Conservation (phyloP, 53 echinoderm and acorn worm species). For the Hippasteria phrygiana region DNA sequence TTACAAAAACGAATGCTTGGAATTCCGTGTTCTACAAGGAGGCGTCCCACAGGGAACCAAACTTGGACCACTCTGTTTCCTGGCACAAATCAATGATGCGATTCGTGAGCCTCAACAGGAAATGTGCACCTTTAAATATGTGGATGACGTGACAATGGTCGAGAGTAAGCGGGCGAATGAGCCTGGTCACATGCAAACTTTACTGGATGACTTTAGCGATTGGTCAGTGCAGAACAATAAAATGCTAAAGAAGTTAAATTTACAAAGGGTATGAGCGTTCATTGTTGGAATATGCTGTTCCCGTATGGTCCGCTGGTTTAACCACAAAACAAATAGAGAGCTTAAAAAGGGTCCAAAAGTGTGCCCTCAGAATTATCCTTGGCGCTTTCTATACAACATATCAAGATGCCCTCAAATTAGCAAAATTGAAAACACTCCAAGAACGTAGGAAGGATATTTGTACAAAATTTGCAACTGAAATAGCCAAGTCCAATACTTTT, state of each 20-base stretch:
- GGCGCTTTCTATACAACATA: background rate
- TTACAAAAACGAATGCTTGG: conserved; percentile 19
- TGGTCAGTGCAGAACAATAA: too few relatives aligned
- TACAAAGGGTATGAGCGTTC: conserved; percentile 12
- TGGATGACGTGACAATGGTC: too few relatives aligned
- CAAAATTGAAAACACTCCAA: too few relatives aligned
- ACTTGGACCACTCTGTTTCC: conserved; percentile 27
- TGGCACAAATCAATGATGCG: conserved; percentile 13
- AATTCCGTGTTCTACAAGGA: conserved; percentile 1
- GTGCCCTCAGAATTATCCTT: background rate
- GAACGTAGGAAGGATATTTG: too few relatives aligned
- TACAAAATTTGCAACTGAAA: too few relatives aligned
- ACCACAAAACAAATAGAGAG: background rate
- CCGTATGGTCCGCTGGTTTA: background rate
- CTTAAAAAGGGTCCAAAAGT: background rate
- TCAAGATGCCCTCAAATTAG: background rate
- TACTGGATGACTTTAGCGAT: too few relatives aligned
- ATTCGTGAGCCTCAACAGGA: background rate
- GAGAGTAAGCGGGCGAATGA: too few relatives aligned
- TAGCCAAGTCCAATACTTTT: too few relatives aligned
- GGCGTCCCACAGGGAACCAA: conserved; percentile 27
- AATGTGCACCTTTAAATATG: too few relatives aligned
- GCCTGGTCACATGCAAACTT: too few relatives aligned
- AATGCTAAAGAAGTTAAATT: background rate
- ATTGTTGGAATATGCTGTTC: background rate